Evolutionary conservation across 2,888 invertebrate genomes (phyloP).

Genomic region (Tetranychus truncatus): DNA sequence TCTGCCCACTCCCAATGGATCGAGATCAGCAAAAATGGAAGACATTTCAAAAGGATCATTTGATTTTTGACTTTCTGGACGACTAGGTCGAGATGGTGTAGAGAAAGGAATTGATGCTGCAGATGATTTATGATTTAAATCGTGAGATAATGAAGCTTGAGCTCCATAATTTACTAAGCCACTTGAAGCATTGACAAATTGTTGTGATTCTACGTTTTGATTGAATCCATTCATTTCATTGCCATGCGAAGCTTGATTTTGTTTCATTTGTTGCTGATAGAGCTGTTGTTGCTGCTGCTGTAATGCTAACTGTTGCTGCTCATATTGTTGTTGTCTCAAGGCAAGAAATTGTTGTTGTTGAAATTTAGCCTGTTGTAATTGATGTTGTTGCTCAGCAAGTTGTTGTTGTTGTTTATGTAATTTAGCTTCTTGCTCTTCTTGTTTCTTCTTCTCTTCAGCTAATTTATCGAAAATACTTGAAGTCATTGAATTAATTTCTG

Average conservation of each 20-base stretch:
- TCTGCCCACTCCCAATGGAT: neutral
- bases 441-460: neutral
- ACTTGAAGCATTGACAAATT: too few relatives aligned
- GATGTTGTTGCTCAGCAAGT: neutral
- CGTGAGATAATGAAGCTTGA: too few relatives aligned
- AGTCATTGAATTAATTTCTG: conserved; percentile 6
- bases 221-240: too few relatives aligned
- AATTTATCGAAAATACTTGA: neutral
- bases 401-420: neutral
- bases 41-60: neutral
- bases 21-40: neutral
- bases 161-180: too few relatives aligned
- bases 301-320: too few relatives aligned
- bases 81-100: neutral
- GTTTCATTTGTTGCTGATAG: too few relatives aligned
- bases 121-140: too few relatives aligned
- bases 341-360: conserved; percentile 3
- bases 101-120: neutral
- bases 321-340: neutral
- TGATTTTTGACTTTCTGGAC: neutral
- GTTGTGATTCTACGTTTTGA: too few relatives aligned
- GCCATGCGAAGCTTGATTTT: too few relatives aligned
- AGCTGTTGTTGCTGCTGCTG: too few relatives aligned
- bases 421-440: neutral
- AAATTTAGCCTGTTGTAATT: neutral